Evolutionary conservation across 1,140 invertebrate species (phyloP), one percentile per base, ranked within the genome.

Genomic region (Psix sp.): DNA sequence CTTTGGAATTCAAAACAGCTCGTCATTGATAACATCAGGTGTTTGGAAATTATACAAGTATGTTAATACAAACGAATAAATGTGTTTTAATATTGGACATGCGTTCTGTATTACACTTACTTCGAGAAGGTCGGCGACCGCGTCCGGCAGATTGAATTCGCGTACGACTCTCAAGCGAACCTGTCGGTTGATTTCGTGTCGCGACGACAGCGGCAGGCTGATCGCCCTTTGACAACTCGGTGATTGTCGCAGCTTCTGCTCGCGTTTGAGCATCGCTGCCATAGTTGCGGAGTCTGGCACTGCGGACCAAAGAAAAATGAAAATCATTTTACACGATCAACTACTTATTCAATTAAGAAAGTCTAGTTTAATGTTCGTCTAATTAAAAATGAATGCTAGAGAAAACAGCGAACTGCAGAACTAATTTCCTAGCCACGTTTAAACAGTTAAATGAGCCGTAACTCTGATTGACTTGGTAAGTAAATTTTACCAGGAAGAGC

Each of bases 121-220:
- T 79, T 95, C 93, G 18, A 96, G 85, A 35, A 96, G 89, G 84
- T 97, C 94, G 0, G 95, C 94, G 7, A 96, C 95, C 5, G 93
- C 90, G 84, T 98, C 97, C 0, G 97, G 97, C 29, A 97, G 89
- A 80, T 96, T 96, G 84, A 97, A 96, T 84, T 98, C 96, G 24
- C 97, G 89, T 0, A 98, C 96, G 0, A 97, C 95, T 4, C 96
- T 89, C 56, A 98, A 85, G 36, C 95, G 92, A 20, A 98, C 92
- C 88, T 94, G 91, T 36, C 92, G 88, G 72, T 91, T 91, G 38
- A 96, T 93, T 80, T 94, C 92, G 42, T 92, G 90, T 13, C 92
- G 91, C 56, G 94, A 94, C 4, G 91, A 91, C 38, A 93, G 88
- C 15, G 94, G 92, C 76, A 95, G 88, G 56, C 90, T 87, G 51